Evolutionary conservation across 1,140 invertebrate species (phyloP), one percentile per base, ranked within the genome.

Genomic region (Heliconius hewitsoni): DNA sequence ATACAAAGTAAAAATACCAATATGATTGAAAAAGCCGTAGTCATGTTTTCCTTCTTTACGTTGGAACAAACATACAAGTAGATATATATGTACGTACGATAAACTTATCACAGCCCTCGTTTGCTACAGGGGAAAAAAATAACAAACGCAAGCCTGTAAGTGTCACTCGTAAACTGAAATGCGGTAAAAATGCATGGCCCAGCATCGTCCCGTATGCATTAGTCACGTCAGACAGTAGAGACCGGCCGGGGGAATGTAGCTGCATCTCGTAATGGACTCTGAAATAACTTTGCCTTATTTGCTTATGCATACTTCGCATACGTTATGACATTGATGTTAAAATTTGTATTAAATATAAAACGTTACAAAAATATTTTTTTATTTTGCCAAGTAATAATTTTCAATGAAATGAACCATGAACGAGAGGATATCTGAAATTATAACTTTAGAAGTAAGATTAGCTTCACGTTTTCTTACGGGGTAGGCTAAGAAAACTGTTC

Each of bases 191-290:
- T 71, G 71, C 34, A 71, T 71, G 37, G 37, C 71, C 16, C 19
- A 39, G 19, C 37, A 71, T 39, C 37, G 37, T 71, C 18, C n/a
- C 34, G 71, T 71, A 39, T 71, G 71, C 71, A 71, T 71, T 39
- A 71, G 71, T 71, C 71, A 19, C 71, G 71, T 71, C 71, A 39
- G 71, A 71, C 30, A 2, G 6, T 19, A n/a, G 71, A 71, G 34
- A 13, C 30, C 34, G 71, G 13, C 9, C 60, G 23, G 23, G 23
- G 9, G 60, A 27, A 27, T 27, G 60, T 66, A 66, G 60, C 30
- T 66, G 23, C 71, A 71, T 71, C 71, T 71, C 71, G 37, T 71
- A 71, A 71, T 71, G 71, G 71, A 71, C 30, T 71, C 71, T 71
- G 37, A 71, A 71, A 71, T 71, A 71, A 71, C 71, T 71, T 71